phyloP scores from a whole-genome alignment of 2,888 invertebrate species.

The Tenodera sinensis region DNA sequence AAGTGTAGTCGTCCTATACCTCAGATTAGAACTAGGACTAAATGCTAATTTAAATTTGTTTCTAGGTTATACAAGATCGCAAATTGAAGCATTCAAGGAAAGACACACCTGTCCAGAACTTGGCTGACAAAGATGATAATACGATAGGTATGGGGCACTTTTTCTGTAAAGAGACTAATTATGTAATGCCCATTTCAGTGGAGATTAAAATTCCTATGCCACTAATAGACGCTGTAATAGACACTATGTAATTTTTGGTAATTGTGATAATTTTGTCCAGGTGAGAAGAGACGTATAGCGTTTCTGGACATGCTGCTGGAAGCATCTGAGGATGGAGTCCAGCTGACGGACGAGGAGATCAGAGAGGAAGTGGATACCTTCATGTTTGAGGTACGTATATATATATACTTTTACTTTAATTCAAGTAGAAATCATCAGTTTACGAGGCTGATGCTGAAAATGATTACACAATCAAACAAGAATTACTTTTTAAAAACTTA shows the following conservation, averaged over 20 bases:
- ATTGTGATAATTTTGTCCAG: neutral
- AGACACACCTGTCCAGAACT: neutral
- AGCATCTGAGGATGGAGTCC: neutral
- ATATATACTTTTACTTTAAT: too few relatives aligned
- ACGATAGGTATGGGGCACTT: slow-evolving; percentile 13
- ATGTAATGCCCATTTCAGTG: too few relatives aligned
- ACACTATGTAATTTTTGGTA: too few relatives aligned
- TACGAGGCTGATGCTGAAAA: too few relatives aligned
- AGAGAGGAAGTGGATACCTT: neutral
- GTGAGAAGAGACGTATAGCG: neutral
- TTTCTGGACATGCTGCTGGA: neutral
- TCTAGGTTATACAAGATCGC: slow-evolving; percentile 40
- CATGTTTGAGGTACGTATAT: neutral
- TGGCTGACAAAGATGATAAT: neutral
- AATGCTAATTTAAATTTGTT: neutral
- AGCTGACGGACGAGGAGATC: neutral
- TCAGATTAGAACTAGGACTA: too few relatives aligned
- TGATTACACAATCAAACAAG: too few relatives aligned
- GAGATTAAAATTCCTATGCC: too few relatives aligned
- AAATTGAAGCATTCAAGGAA: neutral
- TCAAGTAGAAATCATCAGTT: too few relatives aligned
- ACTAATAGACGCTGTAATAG: too few relatives aligned
- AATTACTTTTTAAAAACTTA: too few relatives aligned
- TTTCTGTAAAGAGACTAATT: too few relatives aligned
- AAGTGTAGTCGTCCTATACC: too few relatives aligned